These are phyloP conservation scores for Philypnodon macrostomus DNA, from an alignment of 2,797 vertebrate genomes.

Conservation along the genomic window DNA sequence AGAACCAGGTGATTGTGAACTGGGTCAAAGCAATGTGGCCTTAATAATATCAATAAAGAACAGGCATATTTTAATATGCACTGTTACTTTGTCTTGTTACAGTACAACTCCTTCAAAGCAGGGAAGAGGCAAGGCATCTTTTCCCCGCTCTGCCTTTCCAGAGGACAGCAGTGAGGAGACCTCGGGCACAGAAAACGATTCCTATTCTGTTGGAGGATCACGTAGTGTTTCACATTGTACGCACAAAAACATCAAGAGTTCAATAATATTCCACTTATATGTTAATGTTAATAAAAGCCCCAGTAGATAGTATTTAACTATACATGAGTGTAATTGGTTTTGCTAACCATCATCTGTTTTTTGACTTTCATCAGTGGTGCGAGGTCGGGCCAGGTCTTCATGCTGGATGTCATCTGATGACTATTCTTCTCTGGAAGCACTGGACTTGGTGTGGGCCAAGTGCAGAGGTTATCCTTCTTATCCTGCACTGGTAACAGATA, in stretches of 20 bases:
- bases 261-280: too few relatives aligned
- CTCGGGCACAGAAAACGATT: constrained; percentile 95
- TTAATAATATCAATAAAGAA: too few relatives aligned
- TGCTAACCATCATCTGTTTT: constrained; percentile 9
- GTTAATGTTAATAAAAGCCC: too few relatives aligned
- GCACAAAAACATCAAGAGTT: constrained; percentile 18
- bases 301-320: neutral
- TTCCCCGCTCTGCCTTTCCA: constrained; percentile 90
- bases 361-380: constrained; percentile 80
- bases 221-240: constrained; percentile 86
- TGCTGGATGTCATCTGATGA: constrained; percentile 96
- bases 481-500: constrained; percentile 86
- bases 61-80: too few relatives aligned
- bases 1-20: constrained; percentile 84
- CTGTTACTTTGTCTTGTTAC: constrained; percentile 21
- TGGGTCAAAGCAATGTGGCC: too few relatives aligned
- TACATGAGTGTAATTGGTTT: constrained; percentile 9
- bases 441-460: constrained; percentile 98
- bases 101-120: constrained; percentile 98
- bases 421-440: constrained; percentile 89
- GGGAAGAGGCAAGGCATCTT: constrained; percentile 92
- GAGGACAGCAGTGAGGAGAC: constrained; percentile 99
- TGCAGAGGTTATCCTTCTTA: constrained; percentile 98
- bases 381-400: constrained; percentile 82
- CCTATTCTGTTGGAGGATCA: constrained; percentile 91